Conservation (phyloP, 2,797 vertebrate species). For the Paramormyrops hopkinsi region DNA sequence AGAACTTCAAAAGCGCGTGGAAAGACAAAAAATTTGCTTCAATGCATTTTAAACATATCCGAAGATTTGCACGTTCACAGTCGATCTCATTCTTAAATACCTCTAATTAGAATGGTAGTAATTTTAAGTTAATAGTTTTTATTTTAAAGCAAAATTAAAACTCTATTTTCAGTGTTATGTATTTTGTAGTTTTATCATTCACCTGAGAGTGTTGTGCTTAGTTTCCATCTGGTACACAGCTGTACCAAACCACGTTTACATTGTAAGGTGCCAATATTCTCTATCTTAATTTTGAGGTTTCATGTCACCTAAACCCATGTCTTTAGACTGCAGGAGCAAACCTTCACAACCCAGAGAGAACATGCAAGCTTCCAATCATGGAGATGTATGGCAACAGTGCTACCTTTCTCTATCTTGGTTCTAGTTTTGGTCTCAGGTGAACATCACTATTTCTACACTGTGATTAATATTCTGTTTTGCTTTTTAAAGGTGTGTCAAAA, state of each 20-base stretch:
- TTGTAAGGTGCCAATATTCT: background rate
- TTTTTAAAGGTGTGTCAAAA: background rate
- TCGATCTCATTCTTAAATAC: background rate
- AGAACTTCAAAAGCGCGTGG: background rate
- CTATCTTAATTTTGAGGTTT: background rate
- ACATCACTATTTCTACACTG: background rate
- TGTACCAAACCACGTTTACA: background rate
- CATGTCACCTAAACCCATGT: background rate
- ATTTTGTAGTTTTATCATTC: background rate
- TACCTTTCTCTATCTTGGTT: background rate
- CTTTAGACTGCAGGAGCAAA: background rate
- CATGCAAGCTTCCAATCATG: background rate
- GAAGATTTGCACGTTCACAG: background rate
- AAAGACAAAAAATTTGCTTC: background rate
- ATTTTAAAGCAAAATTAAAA: background rate
- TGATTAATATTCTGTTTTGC: background rate
- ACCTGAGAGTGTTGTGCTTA: background rate
- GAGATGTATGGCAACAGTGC: background rate
- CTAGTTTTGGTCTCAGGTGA: background rate
- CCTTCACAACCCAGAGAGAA: background rate
- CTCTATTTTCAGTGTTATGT: background rate
- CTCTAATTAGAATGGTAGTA: background rate
- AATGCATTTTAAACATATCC: background rate
- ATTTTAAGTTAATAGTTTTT: background rate
- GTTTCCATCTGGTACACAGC: background rate